phyloP scores from a whole-genome alignment of 2,113 vertebrate species.

The Corapipo altera region DNA sequence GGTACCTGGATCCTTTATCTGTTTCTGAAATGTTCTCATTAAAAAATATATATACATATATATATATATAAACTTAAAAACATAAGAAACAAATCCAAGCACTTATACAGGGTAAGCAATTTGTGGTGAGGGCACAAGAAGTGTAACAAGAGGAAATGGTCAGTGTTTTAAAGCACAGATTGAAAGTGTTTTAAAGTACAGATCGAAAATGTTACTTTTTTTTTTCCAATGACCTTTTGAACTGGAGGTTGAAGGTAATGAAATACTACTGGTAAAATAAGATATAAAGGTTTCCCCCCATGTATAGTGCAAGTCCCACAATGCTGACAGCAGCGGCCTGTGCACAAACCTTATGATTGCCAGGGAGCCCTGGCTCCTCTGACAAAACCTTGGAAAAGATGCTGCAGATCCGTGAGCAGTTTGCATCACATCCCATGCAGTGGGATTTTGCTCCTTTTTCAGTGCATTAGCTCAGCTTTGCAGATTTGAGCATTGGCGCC shows the following conservation, averaged over 20 bases:
- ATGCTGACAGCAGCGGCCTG: background rate
- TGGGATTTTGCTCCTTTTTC: background rate
- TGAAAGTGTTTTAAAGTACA: background rate
- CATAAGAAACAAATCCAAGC: background rate
- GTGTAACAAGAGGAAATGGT: background rate
- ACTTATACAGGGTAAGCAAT: background rate
- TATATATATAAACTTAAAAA: background rate
- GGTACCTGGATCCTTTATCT: background rate
- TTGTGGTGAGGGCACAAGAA: background rate
- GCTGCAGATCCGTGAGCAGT: background rate
- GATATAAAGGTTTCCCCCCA: background rate
- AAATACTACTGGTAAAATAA: background rate
- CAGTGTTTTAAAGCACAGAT: background rate
- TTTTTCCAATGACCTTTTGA: background rate
- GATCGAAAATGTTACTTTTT: background rate
- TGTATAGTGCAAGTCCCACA: fast-evolving
- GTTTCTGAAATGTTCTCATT: background rate
- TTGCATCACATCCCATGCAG: fast-evolving
- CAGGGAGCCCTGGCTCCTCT: background rate
- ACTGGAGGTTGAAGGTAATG: background rate
- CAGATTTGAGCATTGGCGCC: background rate
- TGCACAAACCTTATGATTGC: background rate
- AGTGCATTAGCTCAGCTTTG: background rate
- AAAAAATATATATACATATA: background rate
- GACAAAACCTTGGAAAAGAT: background rate